Conservation (phyloP, 1,140 invertebrate genomes). For the Limonius californicus region DNA sequence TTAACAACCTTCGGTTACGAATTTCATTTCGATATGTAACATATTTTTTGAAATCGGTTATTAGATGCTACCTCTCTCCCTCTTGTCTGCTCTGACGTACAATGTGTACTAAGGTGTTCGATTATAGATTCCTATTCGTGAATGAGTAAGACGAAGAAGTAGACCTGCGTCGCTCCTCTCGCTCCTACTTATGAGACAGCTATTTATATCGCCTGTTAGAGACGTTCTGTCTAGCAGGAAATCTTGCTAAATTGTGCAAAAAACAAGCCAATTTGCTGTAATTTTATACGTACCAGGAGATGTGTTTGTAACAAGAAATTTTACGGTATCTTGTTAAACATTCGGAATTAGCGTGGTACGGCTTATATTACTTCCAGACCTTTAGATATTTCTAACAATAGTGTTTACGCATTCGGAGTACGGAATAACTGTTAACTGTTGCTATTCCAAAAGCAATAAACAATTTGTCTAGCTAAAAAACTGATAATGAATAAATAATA, state of each 20-base stretch:
- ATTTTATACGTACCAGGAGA: background rate
- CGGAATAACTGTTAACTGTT: too few species aligned
- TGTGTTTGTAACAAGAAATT: background rate
- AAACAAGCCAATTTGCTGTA: background rate
- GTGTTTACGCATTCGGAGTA: too few species aligned
- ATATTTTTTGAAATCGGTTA: background rate
- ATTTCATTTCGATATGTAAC: background rate
- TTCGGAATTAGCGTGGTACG: too few species aligned
- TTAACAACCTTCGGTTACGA: background rate
- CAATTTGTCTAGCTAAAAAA: too few species aligned
- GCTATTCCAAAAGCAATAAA: too few species aligned
- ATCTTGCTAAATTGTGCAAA: constrained; percentile 1
- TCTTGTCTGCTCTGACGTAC: constrained; percentile 1
- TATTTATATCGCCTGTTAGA: constrained; percentile 1
- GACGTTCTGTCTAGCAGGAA: constrained; percentile 1
- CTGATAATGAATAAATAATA: too few species aligned
- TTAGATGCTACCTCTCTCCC: background rate
- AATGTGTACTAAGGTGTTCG: background rate
- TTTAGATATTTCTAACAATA: too few species aligned
- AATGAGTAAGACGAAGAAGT: background rate
- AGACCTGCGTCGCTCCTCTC: background rate
- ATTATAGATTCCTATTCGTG: background rate
- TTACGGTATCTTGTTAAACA: background rate
- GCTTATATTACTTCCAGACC: too few species aligned
- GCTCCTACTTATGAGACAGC: background rate